Conservation (phyloP, 1,140 invertebrate genomes). For the Drosophila kohkoa region DNA sequence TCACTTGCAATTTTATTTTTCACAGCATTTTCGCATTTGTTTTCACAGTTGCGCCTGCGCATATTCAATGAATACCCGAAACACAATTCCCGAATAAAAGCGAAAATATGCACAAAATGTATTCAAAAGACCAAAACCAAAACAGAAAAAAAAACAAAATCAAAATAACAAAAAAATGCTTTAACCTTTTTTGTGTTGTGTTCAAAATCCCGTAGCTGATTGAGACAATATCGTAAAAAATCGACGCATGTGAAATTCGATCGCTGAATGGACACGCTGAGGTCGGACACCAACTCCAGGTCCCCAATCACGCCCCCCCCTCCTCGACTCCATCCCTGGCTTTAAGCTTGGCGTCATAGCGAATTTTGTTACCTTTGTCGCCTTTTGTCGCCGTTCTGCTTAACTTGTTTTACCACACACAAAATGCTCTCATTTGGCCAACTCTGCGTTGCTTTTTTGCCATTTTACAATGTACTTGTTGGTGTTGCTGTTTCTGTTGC, state of each 20-base stretch:
- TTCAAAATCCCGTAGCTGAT: constrained; percentile 50
- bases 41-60: constrained; percentile 50
- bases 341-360: constrained; percentile 43
- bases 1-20: constrained; percentile 57
- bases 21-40: constrained; percentile 39
- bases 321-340: background rate
- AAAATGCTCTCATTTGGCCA: constrained; percentile 78
- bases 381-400: constrained; percentile 67
- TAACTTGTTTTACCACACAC: constrained; percentile 77
- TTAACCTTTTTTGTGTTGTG: constrained; percentile 29
- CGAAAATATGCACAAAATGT: constrained; percentile 26
- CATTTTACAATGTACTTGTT: constrained; percentile 69
- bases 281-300: constrained; percentile 26
- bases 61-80: constrained; percentile 47
- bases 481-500: constrained; percentile 33
- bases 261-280: constrained; percentile 39
- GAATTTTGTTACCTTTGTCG: constrained; percentile 78
- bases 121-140: constrained; percentile 4
- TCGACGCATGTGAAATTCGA: constrained; percentile 75
- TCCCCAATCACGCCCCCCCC: background rate
- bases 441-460: constrained; percentile 36
- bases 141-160: background rate
- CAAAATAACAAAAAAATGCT: background rate
- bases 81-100: constrained; percentile 2
- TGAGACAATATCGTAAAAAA: constrained; percentile 78